Conservation (phyloP, 2,113 vertebrate species). For the Anthoscopus minutus region DNA sequence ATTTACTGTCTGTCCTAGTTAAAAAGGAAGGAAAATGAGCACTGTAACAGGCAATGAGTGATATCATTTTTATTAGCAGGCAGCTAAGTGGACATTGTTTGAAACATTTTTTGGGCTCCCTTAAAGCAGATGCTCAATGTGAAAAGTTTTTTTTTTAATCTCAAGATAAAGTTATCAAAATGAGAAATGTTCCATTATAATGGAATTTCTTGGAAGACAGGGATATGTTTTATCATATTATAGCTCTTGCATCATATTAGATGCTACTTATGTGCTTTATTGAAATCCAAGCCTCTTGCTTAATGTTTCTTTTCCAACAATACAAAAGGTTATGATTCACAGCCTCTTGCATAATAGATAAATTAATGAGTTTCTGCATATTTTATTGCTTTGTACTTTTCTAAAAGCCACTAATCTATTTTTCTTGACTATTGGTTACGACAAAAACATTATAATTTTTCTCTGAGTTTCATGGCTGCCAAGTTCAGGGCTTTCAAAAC, state of each 20-base stretch:
- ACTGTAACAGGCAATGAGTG: neutral
- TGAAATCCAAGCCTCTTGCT: constrained; percentile 35
- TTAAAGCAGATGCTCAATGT: constrained; percentile 45
- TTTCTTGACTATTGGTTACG: constrained; percentile 28
- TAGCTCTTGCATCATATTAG: constrained; percentile 37
- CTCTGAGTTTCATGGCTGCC: neutral
- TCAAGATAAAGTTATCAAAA: constrained; percentile 62
- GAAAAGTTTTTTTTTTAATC: constrained; percentile 28
- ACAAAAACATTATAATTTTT: neutral
- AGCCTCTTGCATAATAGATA: constrained; percentile 52
- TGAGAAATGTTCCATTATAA: constrained; percentile 63
- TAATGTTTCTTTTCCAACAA: constrained; percentile 26
- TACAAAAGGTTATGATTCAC: constrained; percentile 58
- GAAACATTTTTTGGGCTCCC: constrained; percentile 49
- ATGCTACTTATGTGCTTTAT: constrained; percentile 44
- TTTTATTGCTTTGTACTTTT: constrained; percentile 62
- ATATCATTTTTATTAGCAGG: neutral
- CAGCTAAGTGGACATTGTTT: constrained; percentile 51
- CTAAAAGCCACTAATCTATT: constrained; percentile 37
- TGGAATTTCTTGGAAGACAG: constrained; percentile 58
- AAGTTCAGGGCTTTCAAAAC: neutral
- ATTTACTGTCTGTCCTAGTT: constrained; percentile 25
- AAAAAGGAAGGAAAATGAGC: neutral
- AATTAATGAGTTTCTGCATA: constrained; percentile 66
- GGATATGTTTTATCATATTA: constrained; percentile 39